Evolutionary conservation across 2,888 invertebrate species (phyloP).

Genomic region (Limnephilus lunatus): DNA sequence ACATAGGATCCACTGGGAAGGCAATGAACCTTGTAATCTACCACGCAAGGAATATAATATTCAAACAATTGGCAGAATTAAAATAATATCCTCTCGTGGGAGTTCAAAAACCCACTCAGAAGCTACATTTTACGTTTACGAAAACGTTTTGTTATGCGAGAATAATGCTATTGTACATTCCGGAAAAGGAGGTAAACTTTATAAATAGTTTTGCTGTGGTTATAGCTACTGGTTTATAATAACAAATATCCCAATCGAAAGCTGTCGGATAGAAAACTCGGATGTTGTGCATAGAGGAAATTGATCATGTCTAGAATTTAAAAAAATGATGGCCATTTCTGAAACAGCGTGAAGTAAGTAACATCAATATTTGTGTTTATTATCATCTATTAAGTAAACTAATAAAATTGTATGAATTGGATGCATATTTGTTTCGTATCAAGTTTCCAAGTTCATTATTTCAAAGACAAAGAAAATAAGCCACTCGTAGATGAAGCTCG

Average conservation of each 20-base stretch:
- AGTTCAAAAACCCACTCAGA: conserved; percentile 25
- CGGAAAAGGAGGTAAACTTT: not conserved
- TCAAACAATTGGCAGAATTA: not conserved
- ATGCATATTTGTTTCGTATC: not conserved
- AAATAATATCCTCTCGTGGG: not conserved
- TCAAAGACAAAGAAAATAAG: not conserved
- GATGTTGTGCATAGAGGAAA: not conserved
- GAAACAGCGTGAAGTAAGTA: not conserved
- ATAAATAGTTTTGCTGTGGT: not conserved
- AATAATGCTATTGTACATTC: not conserved
- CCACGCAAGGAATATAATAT: not conserved
- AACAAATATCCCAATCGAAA: not conserved
- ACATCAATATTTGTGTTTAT: not conserved
- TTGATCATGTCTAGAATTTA: not conserved
- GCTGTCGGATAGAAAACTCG: not conserved
- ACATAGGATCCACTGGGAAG: not conserved
- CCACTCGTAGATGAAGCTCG: not conserved
- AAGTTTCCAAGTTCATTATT: not conserved
- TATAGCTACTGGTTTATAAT: not conserved
- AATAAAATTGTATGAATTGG: not conserved
- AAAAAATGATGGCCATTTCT: not conserved
- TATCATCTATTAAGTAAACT: not conserved
- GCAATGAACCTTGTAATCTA: not conserved
- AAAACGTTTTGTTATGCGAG: not conserved
- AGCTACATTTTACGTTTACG: conserved; percentile 2